Conservation (phyloP, 1,140 invertebrate species). For the Thalassaphorura encarpata region DNA sequence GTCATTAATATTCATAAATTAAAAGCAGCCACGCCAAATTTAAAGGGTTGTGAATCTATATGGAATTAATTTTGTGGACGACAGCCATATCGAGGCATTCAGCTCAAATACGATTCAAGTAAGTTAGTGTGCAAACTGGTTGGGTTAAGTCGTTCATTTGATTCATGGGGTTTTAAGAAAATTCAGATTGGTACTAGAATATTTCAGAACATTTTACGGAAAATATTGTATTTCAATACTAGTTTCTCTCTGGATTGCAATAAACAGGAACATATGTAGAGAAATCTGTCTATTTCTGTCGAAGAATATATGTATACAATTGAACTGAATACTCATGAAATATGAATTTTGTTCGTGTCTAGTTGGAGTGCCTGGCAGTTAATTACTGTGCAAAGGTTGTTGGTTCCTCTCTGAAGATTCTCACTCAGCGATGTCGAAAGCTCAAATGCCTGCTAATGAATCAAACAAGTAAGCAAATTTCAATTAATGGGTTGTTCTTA, state of each 20-base stretch:
- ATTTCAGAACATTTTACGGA: too few species aligned
- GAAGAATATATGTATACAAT: neutral
- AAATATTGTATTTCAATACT: too few species aligned
- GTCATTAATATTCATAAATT: constrained; percentile 98
- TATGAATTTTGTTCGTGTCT: constrained; percentile 45
- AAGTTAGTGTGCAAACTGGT: too few species aligned
- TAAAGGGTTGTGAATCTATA: constrained; percentile 91
- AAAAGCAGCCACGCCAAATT: constrained; percentile 90
- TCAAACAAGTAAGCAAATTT: constrained; percentile 67
- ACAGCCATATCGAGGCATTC: constrained; percentile 97
- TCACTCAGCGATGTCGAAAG: constrained; percentile 87
- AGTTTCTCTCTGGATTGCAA: too few species aligned
- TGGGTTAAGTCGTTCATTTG: too few species aligned
- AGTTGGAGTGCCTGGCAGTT: constrained; percentile 92
- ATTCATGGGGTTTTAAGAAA: too few species aligned
- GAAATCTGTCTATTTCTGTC: too few species aligned
- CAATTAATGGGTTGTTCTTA: too few species aligned
- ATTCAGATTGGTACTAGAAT: too few species aligned
- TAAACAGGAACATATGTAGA: too few species aligned
- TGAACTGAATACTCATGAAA: constrained; percentile 2
- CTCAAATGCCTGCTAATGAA: constrained; percentile 88
- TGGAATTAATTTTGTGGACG: constrained; percentile 96
- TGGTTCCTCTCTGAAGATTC: constrained; percentile 87
- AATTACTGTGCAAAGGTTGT: constrained; percentile 96
- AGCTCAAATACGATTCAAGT: constrained; percentile 84